A percentile compares a stretch with the other conserved stretches of the same genome.
phyloP scores from a whole-genome alignment of 2,113 vertebrate genomes.

The Dasypus novemcinctus region DNA sequence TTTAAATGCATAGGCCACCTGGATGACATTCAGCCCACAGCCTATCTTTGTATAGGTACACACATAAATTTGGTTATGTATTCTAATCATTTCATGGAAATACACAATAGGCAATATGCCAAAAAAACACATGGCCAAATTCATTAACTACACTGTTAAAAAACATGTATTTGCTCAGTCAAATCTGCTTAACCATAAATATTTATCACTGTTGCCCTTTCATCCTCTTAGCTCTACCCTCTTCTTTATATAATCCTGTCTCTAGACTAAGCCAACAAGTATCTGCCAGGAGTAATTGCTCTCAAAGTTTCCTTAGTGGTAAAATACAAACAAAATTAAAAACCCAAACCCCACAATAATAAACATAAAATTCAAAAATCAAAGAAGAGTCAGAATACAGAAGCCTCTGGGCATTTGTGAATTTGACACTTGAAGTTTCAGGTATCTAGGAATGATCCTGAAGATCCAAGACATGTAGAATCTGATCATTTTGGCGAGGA shows the following conservation, averaged over 20 bases:
- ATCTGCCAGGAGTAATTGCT: not conserved
- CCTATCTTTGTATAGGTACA: not conserved
- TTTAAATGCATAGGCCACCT: not conserved
- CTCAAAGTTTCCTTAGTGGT: not conserved
- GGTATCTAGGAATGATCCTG: not conserved
- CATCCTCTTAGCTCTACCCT: not conserved
- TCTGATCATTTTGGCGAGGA: no score
- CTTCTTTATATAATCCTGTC: not conserved
- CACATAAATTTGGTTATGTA: not conserved
- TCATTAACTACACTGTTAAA: not conserved
- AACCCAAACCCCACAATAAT: not conserved
- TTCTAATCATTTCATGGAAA: not conserved
- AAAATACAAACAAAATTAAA: not conserved
- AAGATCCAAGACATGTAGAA: no score
- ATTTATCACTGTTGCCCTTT: not conserved
- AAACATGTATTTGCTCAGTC: not conserved
- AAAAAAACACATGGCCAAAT: not conserved
- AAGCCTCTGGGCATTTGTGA: not conserved
- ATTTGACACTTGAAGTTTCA: not conserved
- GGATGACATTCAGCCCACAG: not conserved
- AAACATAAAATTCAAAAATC: not conserved
- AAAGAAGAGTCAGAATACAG: not conserved
- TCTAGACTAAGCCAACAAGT: not conserved
- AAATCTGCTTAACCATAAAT: not conserved
- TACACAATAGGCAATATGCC: not conserved